Evolutionary conservation across 2,113 vertebrate genomes (phyloP), one percentile per base, ranked within the genome.

Genomic region (Zosterops hypoxanthus): DNA sequence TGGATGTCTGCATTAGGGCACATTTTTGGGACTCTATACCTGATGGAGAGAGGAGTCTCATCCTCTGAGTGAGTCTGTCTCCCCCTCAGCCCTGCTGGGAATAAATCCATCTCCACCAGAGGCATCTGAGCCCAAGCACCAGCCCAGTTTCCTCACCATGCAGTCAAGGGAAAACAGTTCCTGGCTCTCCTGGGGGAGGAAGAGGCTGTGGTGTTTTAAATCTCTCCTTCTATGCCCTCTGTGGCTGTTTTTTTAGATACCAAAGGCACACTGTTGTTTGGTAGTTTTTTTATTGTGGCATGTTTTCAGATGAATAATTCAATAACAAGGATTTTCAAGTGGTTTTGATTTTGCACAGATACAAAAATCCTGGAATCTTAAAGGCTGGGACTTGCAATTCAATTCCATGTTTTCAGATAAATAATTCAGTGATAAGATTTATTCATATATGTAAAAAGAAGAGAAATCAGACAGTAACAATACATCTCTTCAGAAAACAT

Each of bases 351-450:
- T 82, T 55, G 42, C 39, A 59, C 14, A 64, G 64, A 59, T 72
- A 82, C 6, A 29, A 71, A 86, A 92, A 59, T 46, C 44, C 34
- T 69, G 59, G 31, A 66, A 47, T 56, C 17, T 34, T 75, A 68
- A 22, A 88, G 42, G 22, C 60, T 75, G 26, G 7, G n/a, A n/a
- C 49, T 76, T 91, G 49, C 34, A 53, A 63, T 84, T 78, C 29
- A 52, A 66, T 56, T 81, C 9, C 49, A 84, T 92, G 59, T 65
- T 93, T 87, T 82, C 56, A 60, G 36, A 75, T 86, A 93, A 91
- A 78, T 86, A 84, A 86, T 95, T 95, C 59, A 65, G 39, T 52
- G 60, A 44, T 70, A 75, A 83, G 42, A 60, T 82, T 89, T 95
- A 82, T 85, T 92, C 57, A 56, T 68, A 39, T n/a, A 46, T 57